phyloP scores from a whole-genome alignment of 2,888 invertebrate genomes.

The Octodonta nipae region DNA sequence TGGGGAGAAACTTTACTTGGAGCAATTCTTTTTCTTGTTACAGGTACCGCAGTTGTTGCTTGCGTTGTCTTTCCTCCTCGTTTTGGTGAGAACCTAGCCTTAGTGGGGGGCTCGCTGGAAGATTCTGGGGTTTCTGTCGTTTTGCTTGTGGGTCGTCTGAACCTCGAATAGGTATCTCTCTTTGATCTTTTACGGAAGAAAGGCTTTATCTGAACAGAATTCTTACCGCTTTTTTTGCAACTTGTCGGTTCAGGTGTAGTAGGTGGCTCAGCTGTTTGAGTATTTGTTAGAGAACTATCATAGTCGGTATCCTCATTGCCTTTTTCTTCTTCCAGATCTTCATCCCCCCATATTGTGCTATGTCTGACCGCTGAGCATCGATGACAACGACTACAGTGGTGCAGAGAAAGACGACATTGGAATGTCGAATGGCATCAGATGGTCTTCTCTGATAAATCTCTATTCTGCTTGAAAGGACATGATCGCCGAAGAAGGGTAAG shows the following conservation, averaged over 20 bases:
- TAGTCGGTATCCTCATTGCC: constrained; percentile 43
- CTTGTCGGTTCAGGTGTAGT: constrained; percentile 28
- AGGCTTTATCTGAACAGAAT: constrained; percentile 47
- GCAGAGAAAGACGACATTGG: no score
- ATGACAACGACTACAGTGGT: no score
- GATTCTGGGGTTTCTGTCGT: no score
- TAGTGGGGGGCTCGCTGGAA: no score
- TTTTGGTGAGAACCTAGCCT: constrained; percentile 21
- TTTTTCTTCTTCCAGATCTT: constrained; percentile 32
- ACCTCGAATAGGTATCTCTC: constrained; percentile 50
- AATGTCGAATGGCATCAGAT: no score
- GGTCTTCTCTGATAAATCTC: no score
- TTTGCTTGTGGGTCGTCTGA: constrained; percentile 46
- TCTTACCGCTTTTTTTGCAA: no score
- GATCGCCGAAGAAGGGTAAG: no score
- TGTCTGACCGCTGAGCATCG: no score
- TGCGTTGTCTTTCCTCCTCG: constrained; percentile 11
- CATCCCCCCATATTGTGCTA: no score
- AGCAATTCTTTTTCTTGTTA: constrained; percentile 32
- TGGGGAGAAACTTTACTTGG: constrained; percentile 38
- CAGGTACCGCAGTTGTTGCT: constrained; percentile 19
- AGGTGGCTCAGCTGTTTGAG: constrained; percentile 44
- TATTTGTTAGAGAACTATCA: constrained; percentile 40
- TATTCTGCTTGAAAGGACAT: no score
- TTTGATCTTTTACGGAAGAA: constrained; percentile 47